Evolutionary conservation across 2,113 vertebrate genomes (phyloP), one percentile per base, ranked within the genome.

Genomic region (Corythaeola cristata): DNA sequence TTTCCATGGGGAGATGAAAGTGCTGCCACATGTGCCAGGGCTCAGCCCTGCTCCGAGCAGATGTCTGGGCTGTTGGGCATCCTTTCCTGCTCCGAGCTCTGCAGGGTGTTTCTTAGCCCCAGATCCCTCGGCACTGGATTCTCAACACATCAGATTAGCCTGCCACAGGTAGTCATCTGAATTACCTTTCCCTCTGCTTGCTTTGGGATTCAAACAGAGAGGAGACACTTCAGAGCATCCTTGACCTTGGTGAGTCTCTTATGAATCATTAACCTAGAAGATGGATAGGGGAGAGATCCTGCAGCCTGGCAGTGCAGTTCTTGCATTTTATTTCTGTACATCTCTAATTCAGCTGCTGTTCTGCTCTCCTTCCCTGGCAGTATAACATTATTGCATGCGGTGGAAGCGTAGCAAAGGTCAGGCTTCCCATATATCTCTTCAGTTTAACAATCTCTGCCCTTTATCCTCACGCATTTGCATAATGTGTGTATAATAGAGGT

Each of bases 21-120:
- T 8, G 27, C 49, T 35, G 37, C 1, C 49, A 7, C 3, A 8
- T 39, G 32, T 0, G 0, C 2, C 2, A 52, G 47, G 68, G 33
- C 44, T 72, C 55, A 53, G 50, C 56, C 30, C 67, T 14, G 23
- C 58, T 21, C 47, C 1, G 2, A 18, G 60, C 47, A 28, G 33
- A 2, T 9, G 19, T 24, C 66, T 13, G 50, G 11, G 8, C 15
- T 2, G 9, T 11, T 45, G 19, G 24, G 2, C 16, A 16, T 8
- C n/a, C 62, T 58, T 14, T 8, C 12, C 32, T 5, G 26, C 60
- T 27, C 35, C 3, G 32, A 35, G 60, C 73, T 26, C 10, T 1
- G 15, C 50, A 7, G 30, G 50, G 16, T 4, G 2, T 6, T 47
- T 3, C 16, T 5, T 0, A 15, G 13, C 22, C 58, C 35, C 45